Evolutionary conservation across 2,797 vertebrate genomes (phyloP), one percentile per base, ranked within the genome.

Genomic region (Odontamblyopus rebecca): DNA sequence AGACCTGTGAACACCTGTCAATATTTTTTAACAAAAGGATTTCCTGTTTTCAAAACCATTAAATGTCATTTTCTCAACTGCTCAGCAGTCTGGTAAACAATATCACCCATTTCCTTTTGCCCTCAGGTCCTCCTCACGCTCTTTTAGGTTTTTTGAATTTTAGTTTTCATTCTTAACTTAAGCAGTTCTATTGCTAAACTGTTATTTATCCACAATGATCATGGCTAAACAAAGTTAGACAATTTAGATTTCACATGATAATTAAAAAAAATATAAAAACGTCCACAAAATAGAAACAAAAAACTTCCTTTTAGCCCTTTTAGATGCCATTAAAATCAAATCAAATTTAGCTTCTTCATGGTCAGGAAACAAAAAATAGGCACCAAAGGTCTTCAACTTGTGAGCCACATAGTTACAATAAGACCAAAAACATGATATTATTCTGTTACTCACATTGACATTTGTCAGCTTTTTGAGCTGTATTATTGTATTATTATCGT

Each of bases 1-100:
- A 60, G 66, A 71, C 80, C 74, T 72, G 29, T 75, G 64, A 86
- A 69, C 79, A 89, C 77, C 87, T 90, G 83, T 53, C 65, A 35
- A 5, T 60, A 30, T 38, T 62, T 74, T 77, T 81, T 81, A 67
- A 86, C 70, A 73, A 79, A 90, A 94, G 91, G 93, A 94, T 94
- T 93, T 94, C 93, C 92, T 94, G 93, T 92, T 93, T 90, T 92
- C 78, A 90, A 75, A 81, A 84, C 27, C 72, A 63, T 87, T 91
- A 94, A 92, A 94, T 93, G 92, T 93, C 93, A 92, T 71, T 67
- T 85, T 84, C 66, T 83, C 77, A 76, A 29, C 5, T 60, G 68
- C 63, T 81, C 74, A 76, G 82, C 38, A 70, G 79, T 82, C 75
- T 84, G 68, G 70, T 83, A 61, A 84, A 70, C 30, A 75, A 84